Base-by-base conservation (phyloP, 1,140 invertebrate species). In the Ostrea denselamellosa region DNA sequence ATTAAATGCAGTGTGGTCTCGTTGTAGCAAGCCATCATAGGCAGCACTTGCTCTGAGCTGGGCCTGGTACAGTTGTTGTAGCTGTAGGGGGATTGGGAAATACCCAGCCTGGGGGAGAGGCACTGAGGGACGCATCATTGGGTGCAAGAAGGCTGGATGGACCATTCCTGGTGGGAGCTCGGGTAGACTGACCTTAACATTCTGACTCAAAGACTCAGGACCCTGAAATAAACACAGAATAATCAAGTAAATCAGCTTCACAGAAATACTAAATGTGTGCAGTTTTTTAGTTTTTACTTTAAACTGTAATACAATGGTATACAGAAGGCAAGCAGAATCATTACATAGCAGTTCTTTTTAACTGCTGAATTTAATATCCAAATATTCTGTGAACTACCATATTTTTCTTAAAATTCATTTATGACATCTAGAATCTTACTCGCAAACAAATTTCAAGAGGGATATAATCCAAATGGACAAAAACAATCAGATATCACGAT, bases 91-190 rank as follows among this genome's bases (percentile, higher is more conserved):
- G 44, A 87, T 62, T 0, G 86, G 89, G 82, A 89, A 85, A 22
- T 52, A 77, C 52, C 28, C 44, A 58, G 54, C 25, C 44, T 65
- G 53, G 56, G 89, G 44, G 52, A 71, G 54, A 51, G 87, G 82
- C 62, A 89, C 85, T 85, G 89, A 82, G 44, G 87, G 87, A 68
- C 81, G 44, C 68, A 88, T 87, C 81, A 87, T 77, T 14, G 34
- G 86, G 25, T 89, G 83, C n/a, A 86, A 89, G 85, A 90, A 91
- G 54, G 91, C 91, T 88, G 91, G 91, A 84, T 91, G 91, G 34
- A 90, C 82, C 4, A 87, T 82, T n/a, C 86, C 86, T 8, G 86
- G 83, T 7, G 82, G 52, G n/a, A 54, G 44, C 17, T 83, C 82
- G 0, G 68, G 68, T 25, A 77, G 68, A 34, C 25, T 10, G 14